These are phyloP conservation scores for Drosophila birchii DNA, from an alignment of 2,888 invertebrate species.

Conservation along the genomic window DNA sequence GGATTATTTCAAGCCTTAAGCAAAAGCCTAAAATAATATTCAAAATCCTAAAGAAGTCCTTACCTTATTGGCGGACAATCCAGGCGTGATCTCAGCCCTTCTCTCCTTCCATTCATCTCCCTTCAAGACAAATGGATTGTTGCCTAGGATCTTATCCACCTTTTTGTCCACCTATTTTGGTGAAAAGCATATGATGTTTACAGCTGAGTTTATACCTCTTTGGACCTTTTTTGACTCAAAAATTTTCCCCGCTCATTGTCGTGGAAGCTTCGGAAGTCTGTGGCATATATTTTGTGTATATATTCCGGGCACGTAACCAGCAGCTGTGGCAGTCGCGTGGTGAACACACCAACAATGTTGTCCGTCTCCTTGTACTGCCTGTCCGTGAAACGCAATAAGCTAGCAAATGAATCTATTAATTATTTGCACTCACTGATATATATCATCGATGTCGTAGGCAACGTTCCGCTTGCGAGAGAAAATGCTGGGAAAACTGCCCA, in stretches of 20 bases:
- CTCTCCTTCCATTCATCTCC: slow-evolving; percentile 86
- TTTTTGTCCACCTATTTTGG: slow-evolving; percentile 75
- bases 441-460: slow-evolving; percentile 82
- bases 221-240: slow-evolving; percentile 55
- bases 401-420: neutral
- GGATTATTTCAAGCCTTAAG: neutral
- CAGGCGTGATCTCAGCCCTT: slow-evolving; percentile 85
- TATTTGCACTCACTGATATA: slow-evolving; percentile 81
- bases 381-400: neutral
- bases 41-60: neutral
- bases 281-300: slow-evolving; percentile 82
- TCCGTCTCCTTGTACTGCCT: slow-evolving; percentile 64
- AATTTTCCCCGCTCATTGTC: slow-evolving; percentile 77
- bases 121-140: slow-evolving; percentile 85
- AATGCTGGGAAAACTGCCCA: slow-evolving; percentile 83
- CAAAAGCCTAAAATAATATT: neutral
- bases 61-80: slow-evolving; percentile 85
- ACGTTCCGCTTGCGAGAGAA: slow-evolving; percentile 74
- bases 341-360: slow-evolving; percentile 84
- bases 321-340: slow-evolving; percentile 80
- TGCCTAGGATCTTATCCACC: slow-evolving; percentile 85
- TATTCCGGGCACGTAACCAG: slow-evolving; percentile 83
- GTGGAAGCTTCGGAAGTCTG: slow-evolving; percentile 84
- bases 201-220: neutral
- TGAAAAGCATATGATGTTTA: neutral